phyloP scores from a whole-genome alignment of 2,797 vertebrate genomes.

The Cossypha niveicapilla region DNA sequence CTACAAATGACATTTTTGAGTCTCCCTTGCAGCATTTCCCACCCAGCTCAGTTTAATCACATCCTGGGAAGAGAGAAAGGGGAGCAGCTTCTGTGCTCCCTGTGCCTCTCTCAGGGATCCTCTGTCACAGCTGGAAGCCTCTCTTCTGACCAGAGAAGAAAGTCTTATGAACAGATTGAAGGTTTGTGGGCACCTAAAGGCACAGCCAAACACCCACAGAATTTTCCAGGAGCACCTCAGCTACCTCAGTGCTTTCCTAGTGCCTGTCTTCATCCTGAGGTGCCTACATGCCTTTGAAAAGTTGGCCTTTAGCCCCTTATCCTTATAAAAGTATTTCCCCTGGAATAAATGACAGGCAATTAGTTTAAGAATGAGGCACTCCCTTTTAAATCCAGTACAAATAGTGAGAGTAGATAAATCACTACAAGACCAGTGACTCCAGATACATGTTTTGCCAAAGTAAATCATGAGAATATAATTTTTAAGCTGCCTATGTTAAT shows the following conservation, averaged over 20 bases:
- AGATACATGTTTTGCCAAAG: slow-evolving; percentile 10
- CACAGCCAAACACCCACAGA: not conserved
- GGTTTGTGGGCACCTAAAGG: not conserved
- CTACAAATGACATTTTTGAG: not conserved
- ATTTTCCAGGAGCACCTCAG: not conserved
- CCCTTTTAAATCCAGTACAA: slow-evolving; percentile 51
- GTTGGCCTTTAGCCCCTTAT: slow-evolving; percentile 24
- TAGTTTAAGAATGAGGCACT: slow-evolving; percentile 4
- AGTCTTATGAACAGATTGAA: not conserved
- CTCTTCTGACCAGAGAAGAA: not conserved
- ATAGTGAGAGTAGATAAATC: slow-evolving; percentile 21
- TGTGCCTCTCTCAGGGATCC: rapidly evolving
- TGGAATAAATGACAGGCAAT: slow-evolving; percentile 17
- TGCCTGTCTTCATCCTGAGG: not conserved
- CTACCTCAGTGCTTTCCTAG: not conserved
- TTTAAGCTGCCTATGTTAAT: slow-evolving; percentile 19
- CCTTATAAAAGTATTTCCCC: slow-evolving; percentile 31
- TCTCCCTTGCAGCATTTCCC: rapidly evolving
- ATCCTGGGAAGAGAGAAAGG: not conserved
- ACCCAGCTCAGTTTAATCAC: not conserved
- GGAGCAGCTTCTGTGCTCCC: not conserved
- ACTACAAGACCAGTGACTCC: not conserved
- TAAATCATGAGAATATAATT: slow-evolving; percentile 2
- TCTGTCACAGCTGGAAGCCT: not conserved
- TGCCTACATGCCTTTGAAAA: not conserved